These are phyloP conservation scores for Pheosia gnoma DNA, from an alignment of 2,888 invertebrate species.

Conservation along the genomic window DNA sequence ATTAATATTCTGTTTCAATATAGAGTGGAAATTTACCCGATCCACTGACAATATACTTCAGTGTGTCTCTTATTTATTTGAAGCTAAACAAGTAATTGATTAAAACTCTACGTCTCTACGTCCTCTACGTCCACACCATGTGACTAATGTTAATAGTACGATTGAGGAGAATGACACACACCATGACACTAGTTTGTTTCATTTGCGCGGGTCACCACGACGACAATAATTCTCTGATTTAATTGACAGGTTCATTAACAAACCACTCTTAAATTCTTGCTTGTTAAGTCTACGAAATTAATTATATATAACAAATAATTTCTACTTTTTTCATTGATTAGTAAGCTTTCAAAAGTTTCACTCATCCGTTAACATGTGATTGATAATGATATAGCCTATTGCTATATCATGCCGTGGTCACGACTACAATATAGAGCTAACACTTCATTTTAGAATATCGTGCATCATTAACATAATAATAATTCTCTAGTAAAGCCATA, in stretches of 20 bases:
- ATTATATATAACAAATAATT: background rate
- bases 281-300: background rate
- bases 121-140: background rate
- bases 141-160: background rate
- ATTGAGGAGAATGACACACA: background rate
- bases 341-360: too few relatives aligned
- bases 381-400: too few relatives aligned
- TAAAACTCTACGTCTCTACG: background rate
- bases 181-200: background rate
- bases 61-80: background rate
- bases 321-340: background rate
- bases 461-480: too few relatives aligned
- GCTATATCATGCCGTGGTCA: too few relatives aligned
- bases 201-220: background rate
- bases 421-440: too few relatives aligned
- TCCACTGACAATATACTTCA: background rate
- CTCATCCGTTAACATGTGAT: too few relatives aligned
- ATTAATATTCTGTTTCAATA: background rate
- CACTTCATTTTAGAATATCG: too few relatives aligned
- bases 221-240: background rate
- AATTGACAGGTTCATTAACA: background rate
- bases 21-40: conserved; percentile 3
- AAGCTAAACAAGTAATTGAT: background rate
- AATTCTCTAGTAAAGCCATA: too few relatives aligned
- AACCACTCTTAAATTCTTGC: background rate